Percentiles rank a stretch among this genome's conserved stretches.
Evolutionary conservation across 2,888 invertebrate genomes (phyloP).

Genomic region (Metacarcinus magister): DNA sequence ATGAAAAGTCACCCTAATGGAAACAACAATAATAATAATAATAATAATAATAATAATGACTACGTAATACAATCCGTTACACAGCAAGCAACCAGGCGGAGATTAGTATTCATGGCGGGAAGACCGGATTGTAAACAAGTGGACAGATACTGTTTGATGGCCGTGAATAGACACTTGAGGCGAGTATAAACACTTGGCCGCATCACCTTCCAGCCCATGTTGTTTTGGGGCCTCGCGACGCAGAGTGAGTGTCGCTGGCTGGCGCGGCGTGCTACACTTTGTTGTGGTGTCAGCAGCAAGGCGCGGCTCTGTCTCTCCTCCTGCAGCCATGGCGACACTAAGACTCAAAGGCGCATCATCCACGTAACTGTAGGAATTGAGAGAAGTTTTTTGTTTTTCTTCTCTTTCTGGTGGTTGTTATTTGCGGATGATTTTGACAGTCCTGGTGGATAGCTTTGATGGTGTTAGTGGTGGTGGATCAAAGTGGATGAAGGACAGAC

Average conservation of each 20-base stretch:
- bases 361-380: not conserved
- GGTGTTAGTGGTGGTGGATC: not conserved
- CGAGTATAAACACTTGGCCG: not conserved
- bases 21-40: not conserved
- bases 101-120: too few species aligned
- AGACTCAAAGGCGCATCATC: not conserved
- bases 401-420: not conserved
- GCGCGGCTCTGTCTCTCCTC: not conserved
- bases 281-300: not conserved
- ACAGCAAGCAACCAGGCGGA: too few species aligned
- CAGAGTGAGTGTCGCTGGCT: not conserved
- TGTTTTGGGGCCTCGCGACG: not conserved
- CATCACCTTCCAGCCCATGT: not conserved
- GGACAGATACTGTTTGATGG: too few species aligned
- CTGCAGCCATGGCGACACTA: not conserved
- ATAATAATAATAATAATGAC: not conserved
- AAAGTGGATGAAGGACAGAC: not conserved
- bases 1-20: not conserved
- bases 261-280: not conserved
- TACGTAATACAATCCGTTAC: not conserved
- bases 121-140: too few species aligned
- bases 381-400: not conserved
- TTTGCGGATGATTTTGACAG: not conserved
- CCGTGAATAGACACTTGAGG: not conserved
- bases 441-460: not conserved